These are phyloP conservation scores for Cydia pomonella DNA, from an alignment of 1,140 invertebrate species.

Conservation along the genomic window DNA sequence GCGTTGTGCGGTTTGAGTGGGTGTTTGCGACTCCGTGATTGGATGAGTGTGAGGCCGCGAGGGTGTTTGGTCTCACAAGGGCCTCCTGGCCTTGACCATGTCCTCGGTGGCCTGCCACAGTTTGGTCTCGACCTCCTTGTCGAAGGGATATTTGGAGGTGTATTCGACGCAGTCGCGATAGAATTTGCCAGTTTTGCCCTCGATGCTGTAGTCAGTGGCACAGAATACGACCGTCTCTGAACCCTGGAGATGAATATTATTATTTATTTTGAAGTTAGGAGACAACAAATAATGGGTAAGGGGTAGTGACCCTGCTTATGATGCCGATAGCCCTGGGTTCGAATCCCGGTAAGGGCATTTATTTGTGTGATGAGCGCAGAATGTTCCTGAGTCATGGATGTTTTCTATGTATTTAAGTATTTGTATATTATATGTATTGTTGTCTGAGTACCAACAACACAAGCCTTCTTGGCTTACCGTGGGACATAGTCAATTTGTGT, in stretches of 20 bases:
- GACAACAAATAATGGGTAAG: too few relatives aligned
- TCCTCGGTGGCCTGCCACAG: constrained; percentile 87
- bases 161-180: constrained; percentile 88
- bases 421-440: too few relatives aligned
- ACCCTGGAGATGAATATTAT: constrained; percentile 80
- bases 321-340: too few relatives aligned
- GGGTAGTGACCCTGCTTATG: too few relatives aligned
- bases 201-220: constrained; percentile 84
- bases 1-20: not conserved
- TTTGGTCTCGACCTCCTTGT: constrained; percentile 82
- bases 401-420: too few relatives aligned
- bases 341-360: too few relatives aligned
- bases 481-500: too few relatives aligned
- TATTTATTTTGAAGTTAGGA: not conserved
- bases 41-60: not conserved
- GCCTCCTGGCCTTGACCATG: constrained; percentile 72
- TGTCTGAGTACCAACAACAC: too few relatives aligned
- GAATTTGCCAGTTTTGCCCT: constrained; percentile 83
- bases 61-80: constrained; percentile 46
- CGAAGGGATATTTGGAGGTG: constrained; percentile 83
- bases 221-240: constrained; percentile 89
- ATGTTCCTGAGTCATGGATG: too few relatives aligned
- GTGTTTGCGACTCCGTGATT: not conserved
- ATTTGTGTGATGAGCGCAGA: too few relatives aligned
- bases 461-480: too few relatives aligned